Base-by-base conservation (phyloP, 2,888 invertebrate species). In the Agonopterix arenella region DNA sequence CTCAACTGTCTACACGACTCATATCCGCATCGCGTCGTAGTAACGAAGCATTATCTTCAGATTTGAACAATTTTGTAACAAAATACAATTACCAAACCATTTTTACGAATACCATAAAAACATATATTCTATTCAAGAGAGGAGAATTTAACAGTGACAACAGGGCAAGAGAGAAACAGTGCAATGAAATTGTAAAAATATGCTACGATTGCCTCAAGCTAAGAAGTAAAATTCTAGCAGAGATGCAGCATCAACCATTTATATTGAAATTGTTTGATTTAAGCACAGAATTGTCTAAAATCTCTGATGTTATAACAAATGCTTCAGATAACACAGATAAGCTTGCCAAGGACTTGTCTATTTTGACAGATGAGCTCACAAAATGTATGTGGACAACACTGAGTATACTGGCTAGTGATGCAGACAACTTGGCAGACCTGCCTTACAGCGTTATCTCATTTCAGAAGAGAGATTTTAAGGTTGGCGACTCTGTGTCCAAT, bases 181-280 rank as follows among this genome's bases (percentile, higher is more conserved):
- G 90, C 56, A 73, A 76, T 50, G 86, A 90, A 43, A 91, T 92
- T 62, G 88, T 90, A 16, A 90, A 90, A 66, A 70, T 91, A 45
- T 79, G 92, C 38, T 91, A 91, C 56, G 83, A 90, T 50, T 90
- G 91, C 52, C 71, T 92, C 0, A 90, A 90, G 68, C 66, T 88
- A 4, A 84, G 91, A 58, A 90, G 85, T 57, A 84, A 76, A 61
- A 80, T 91, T 52, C 66, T 92, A 43, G 67, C 68, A 50, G 84
- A 89, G 60, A 67, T 84, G 43, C 75, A 78, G n/a, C 73, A 80
- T 46, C 89, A 89, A 58, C 68, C 78, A 13, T 86, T 85, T 67
- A 70, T 84, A 38, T 60, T 85, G 43, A 89, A 89, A 59, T 68
- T 89, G 1, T 74, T 80, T 57, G 86, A 89, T 60, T 73, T 90